Evolutionary conservation across 2,113 vertebrate species (phyloP), one percentile per base, ranked within the genome.

Genomic region (Hippocampus mohnikei): DNA sequence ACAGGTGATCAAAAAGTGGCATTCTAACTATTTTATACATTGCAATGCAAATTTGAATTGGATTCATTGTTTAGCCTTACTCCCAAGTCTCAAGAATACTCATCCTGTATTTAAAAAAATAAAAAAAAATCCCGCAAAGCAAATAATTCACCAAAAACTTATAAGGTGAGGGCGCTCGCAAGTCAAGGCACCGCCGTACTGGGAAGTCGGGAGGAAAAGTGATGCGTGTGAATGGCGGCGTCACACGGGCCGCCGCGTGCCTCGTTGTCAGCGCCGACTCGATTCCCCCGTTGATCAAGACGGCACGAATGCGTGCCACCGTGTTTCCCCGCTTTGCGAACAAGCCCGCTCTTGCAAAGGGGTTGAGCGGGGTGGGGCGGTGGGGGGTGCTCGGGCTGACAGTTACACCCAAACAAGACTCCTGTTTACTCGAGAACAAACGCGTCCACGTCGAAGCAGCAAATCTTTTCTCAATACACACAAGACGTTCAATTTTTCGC

Each of bases 381-480:
- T 2, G 40, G 62, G n/a, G 21, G 40, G 84, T 87, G 83, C 88
- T 81, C 88, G 88, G 77, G 83, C 89, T 91, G 89, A 91, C 88
- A 91, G 89, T 88, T 91, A 90, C 89, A 90, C 87, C 88, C 89
- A 91, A 88, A 89, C 88, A 89, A 90, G 83, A 83, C 86, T 80
- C 46, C 88, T 89, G 86, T 92, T 92, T 91, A 91, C 87, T 84
- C 62, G 85, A 87, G 88, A 90, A 92, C 89, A 92, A 92, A 92
- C 88, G 87, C 86, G 79, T 80, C 89, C 85, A 90, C 67, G 80
- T n/a, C 89, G 88, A 88, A 88, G 85, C 86, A 86, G 88, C 90
- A 90, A 91, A 90, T 89, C 88, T 90, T 89, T 90, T 89, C 87
- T 90, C 88, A 89, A 89, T 89, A 85, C 90, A 91, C 89, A 90